Percentiles rank a stretch among this genome's conserved stretches.
Conservation (phyloP, 2,797 vertebrate species). For the Zenarchopterus dispar region DNA sequence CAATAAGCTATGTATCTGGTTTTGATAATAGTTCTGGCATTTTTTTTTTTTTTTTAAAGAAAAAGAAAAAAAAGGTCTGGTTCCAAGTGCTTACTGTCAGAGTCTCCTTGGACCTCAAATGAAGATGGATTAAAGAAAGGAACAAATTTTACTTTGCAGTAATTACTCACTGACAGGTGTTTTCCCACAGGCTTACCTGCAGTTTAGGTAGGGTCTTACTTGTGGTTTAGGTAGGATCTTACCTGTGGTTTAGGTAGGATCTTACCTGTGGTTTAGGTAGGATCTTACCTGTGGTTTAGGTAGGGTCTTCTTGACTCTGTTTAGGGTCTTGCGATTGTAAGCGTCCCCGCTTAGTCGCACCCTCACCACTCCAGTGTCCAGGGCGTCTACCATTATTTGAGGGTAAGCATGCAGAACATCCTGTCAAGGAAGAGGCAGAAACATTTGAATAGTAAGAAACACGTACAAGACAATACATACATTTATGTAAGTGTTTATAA, state of each 20-base stretch:
- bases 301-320: conserved; percentile 90
- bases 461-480: not conserved
- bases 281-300: conserved; percentile 93
- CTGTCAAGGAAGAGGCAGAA: conserved; percentile 61
- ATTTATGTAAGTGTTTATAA: not conserved
- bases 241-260: conserved; percentile 91
- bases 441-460: conserved; percentile 1
- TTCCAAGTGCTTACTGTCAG: no score
- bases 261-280: conserved; percentile 93
- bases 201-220: conserved; percentile 91
- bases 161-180: no score
- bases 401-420: conserved; percentile 91
- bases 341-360: conserved; percentile 88
- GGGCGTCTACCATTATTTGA: conserved; percentile 88
- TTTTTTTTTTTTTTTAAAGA: no score
- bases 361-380: conserved; percentile 83
- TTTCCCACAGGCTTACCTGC: conserved; percentile 78
- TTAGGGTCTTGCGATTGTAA: conserved; percentile 94
- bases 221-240: conserved; percentile 91
- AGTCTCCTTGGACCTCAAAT: no score
- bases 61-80: no score
- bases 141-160: no score
- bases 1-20: no score
- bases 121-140: no score
- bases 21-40: no score